These are phyloP conservation scores for Lamellibrachia columna DNA, from an alignment of 2,888 invertebrate genomes.

Conservation along the genomic window DNA sequence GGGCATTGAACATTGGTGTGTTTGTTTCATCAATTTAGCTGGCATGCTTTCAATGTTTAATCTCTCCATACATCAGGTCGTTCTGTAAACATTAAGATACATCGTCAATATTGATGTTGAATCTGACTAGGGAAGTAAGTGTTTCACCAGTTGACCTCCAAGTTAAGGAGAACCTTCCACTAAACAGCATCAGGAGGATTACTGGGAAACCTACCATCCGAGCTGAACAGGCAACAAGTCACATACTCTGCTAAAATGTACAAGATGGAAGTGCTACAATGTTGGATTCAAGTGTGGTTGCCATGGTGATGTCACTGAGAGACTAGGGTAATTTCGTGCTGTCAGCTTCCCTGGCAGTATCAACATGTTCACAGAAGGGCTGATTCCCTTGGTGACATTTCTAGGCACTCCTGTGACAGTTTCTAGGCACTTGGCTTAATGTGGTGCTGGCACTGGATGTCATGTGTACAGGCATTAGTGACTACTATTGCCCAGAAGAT, in stretches of 20 bases:
- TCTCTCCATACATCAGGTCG: not conserved
- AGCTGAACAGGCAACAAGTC: not conserved
- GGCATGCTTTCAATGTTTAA: not conserved
- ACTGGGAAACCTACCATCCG: not conserved
- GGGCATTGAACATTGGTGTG: not conserved
- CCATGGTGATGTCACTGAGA: not conserved
- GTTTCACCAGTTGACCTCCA: not conserved
- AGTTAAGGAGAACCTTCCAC: not conserved
- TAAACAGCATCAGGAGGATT: not conserved
- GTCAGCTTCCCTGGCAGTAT: not conserved
- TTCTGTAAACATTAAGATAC: not conserved
- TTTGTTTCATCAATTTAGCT: not conserved
- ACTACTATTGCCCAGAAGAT: not conserved
- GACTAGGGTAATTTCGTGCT: not conserved
- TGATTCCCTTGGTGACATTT: slow-evolving; percentile 9
- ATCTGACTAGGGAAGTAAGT: not conserved
- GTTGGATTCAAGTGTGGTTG: not conserved
- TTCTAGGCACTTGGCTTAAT: not conserved
- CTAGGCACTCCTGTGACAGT: not conserved
- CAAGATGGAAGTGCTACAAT: not conserved
- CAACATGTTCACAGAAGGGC: not conserved
- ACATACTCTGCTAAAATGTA: not conserved
- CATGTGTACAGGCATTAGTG: not conserved
- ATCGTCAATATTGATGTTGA: not conserved
- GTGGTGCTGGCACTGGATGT: not conserved